These are phyloP conservation scores for Myotis davidii DNA, from an alignment of 2,113 vertebrate species.

Conservation along the genomic window DNA sequence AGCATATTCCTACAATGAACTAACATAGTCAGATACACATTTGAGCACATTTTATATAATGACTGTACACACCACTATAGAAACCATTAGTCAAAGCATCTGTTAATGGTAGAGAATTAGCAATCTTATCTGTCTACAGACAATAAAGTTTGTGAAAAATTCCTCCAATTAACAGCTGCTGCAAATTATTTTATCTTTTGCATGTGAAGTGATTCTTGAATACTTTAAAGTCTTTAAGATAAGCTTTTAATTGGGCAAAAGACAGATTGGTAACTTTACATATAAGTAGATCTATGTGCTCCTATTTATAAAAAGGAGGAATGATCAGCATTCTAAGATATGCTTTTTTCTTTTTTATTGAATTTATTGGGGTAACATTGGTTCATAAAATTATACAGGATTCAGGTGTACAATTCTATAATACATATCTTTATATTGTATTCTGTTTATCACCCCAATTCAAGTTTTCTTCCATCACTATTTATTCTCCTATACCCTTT, in stretches of 20 bases:
- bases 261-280: conserved; percentile 17
- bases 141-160: conserved; percentile 37
- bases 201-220: neutral
- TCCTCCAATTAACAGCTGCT: conserved; percentile 25
- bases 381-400: neutral
- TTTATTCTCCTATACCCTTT: neutral
- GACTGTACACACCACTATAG: neutral
- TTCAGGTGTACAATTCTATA: neutral
- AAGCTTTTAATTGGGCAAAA: conserved; percentile 23
- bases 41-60: neutral
- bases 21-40: conserved; percentile 30
- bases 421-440: neutral
- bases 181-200: conserved; percentile 13
- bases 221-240: neutral
- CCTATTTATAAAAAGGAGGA: neutral
- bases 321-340: neutral
- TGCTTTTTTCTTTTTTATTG: neutral
- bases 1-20: neutral
- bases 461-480: neutral
- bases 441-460: neutral
- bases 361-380: neutral
- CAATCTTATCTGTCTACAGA: conserved; percentile 15
- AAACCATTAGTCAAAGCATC: neutral
- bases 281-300: neutral
- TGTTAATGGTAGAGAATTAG: neutral